phyloP scores from a whole-genome alignment of 2,113 vertebrate genomes.

The Motacilla alba region DNA sequence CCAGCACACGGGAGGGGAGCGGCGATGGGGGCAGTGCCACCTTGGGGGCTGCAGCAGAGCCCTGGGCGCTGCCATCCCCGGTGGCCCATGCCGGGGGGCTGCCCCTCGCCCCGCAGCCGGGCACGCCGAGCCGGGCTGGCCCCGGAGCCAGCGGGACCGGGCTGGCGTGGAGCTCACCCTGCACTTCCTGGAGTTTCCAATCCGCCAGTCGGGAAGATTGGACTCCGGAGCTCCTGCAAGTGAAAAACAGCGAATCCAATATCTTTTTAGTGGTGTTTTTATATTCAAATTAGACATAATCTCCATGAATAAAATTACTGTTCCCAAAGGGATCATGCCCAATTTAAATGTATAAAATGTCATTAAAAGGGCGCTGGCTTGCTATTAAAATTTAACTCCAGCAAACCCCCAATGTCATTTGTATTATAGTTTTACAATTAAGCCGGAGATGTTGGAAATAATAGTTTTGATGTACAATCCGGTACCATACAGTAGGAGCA shows the following conservation, averaged over 20 bases:
- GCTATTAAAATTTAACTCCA: slow-evolving; percentile 46
- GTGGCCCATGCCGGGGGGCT: fast-evolving
- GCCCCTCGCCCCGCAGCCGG: neutral
- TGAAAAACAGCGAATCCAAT: slow-evolving; percentile 55
- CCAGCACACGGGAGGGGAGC: neutral
- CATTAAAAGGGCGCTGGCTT: slow-evolving; percentile 43
- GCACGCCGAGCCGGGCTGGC: neutral
- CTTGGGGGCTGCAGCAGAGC: neutral
- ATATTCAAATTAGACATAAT: slow-evolving; percentile 68
- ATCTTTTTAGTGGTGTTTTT: slow-evolving; percentile 65
- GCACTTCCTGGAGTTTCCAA: neutral
- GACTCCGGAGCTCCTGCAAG: neutral
- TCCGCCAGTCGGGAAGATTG: neutral
- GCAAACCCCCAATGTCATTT: slow-evolving; percentile 53
- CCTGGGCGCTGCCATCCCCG: neutral
- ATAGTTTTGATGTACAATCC: slow-evolving; percentile 9
- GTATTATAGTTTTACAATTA: slow-evolving; percentile 39
- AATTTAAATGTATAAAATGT: slow-evolving; percentile 68
- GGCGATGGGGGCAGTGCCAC: neutral
- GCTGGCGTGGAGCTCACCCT: fast-evolving
- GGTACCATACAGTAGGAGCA: slow-evolving; percentile 7
- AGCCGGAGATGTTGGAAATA: slow-evolving; percentile 4
- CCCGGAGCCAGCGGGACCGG: fast-evolving
- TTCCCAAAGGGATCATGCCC: slow-evolving; percentile 67
- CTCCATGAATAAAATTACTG: slow-evolving; percentile 71